Percentiles rank a stretch among this genome's conserved stretches.
Evolutionary conservation across 2,797 vertebrate genomes (phyloP).

Genomic region (Poecilia picta): DNA sequence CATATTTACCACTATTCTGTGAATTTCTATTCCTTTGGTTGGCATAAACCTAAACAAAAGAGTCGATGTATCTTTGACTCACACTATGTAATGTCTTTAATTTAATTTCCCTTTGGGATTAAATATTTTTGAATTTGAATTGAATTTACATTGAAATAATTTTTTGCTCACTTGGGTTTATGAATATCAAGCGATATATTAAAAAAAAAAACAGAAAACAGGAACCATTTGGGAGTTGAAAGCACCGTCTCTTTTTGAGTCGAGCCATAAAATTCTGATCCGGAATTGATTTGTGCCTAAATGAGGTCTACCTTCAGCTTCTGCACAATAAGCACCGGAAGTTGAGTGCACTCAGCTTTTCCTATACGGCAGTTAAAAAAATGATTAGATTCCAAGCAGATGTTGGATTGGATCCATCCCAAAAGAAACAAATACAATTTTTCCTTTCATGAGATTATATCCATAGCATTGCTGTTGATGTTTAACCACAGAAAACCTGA

Average conservation of each 20-base stretch:
- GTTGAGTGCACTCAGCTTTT: neutral
- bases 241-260: neutral
- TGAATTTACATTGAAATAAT: neutral
- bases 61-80: neutral
- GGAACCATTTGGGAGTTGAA: neutral
- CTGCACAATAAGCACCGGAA: neutral
- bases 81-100: neutral
- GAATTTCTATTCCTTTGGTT: neutral
- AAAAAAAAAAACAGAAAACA: neutral
- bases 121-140: too few relatives aligned
- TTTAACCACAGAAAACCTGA: neutral
- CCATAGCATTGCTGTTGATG: neutral
- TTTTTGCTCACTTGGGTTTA: neutral
- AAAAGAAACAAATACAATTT: neutral
- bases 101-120: too few relatives aligned
- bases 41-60: neutral
- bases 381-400: neutral
- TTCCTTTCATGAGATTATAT: neutral
- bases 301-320: neutral
- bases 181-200: neutral
- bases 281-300: neutral
- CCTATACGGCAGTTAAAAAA: neutral
- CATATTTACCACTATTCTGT: neutral
- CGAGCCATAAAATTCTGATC: neutral
- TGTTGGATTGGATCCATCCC: neutral